These are phyloP conservation scores for Caenorhabditis auriculariae DNA, from an alignment of 2,888 invertebrate genomes.

Conservation along the genomic window DNA sequence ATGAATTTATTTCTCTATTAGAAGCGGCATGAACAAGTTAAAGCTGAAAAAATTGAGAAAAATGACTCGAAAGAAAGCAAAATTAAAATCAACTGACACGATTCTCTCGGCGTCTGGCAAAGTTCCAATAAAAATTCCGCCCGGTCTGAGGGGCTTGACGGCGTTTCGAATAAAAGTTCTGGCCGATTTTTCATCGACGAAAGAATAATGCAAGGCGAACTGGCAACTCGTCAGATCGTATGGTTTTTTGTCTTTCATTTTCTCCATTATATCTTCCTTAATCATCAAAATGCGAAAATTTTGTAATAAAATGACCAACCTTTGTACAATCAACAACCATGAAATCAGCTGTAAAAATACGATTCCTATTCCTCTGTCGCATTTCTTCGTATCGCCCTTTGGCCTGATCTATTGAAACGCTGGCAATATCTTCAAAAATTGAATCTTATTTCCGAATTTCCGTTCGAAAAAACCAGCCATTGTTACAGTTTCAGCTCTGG, in stretches of 20 bases:
- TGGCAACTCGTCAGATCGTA: slow-evolving; percentile 93
- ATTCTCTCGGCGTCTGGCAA: slow-evolving; percentile 91
- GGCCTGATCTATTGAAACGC: slow-evolving; percentile 87
- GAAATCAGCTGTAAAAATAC: slow-evolving; percentile 80
- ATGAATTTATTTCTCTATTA: too few species aligned
- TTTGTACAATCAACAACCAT: slow-evolving; percentile 89
- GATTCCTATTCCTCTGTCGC: slow-evolving; percentile 60
- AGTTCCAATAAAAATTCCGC: slow-evolving; percentile 94
- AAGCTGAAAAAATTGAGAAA: too few species aligned
- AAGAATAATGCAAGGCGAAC: slow-evolving; percentile 92
- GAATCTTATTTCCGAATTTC: not conserved
- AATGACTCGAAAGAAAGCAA: not conserved
- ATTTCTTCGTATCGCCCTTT: slow-evolving; percentile 80
- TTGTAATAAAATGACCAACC: slow-evolving; percentile 59
- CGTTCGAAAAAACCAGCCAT: slow-evolving; percentile 51
- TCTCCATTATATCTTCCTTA: slow-evolving; percentile 15
- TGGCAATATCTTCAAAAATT: slow-evolving; percentile 76
- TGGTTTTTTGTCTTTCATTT: slow-evolving; percentile 20
- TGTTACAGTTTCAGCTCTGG: slow-evolving; percentile 45
- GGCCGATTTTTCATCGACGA: slow-evolving; percentile 75
- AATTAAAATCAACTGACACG: slow-evolving; percentile 69
- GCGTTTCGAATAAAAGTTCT: slow-evolving; percentile 75
- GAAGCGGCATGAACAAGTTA: too few species aligned
- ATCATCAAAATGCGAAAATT: not conserved
- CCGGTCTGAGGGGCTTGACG: slow-evolving; percentile 82